A percentile compares a stretch with the other conserved stretches of the same genome.
Conservation (phyloP, 1,140 invertebrate species). For the Drosophila bifasciata region DNA sequence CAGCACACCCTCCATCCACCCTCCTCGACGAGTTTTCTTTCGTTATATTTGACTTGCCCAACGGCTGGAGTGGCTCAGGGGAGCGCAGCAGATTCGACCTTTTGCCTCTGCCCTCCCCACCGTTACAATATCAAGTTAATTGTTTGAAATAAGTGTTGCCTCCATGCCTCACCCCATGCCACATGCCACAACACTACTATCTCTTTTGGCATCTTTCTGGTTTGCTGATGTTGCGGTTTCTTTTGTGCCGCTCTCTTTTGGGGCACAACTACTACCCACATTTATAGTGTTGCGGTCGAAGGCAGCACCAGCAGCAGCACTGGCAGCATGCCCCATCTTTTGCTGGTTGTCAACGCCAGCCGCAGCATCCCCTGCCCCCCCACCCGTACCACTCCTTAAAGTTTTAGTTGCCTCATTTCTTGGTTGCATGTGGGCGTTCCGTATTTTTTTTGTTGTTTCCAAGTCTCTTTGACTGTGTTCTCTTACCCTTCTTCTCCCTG, state of each 20-base stretch:
- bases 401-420: not conserved
- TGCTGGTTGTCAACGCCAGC: conserved; percentile 70
- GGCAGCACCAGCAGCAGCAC: conserved; percentile 43
- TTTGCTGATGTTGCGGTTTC: conserved; percentile 80
- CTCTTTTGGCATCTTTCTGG: conserved; percentile 17
- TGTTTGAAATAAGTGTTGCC: conserved; percentile 81
- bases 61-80: not conserved
- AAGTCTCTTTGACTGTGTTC: conserved; percentile 58
- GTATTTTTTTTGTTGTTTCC: not conserved
- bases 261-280: conserved; percentile 67
- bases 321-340: conserved; percentile 13
- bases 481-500: conserved; percentile 25
- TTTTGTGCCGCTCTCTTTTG: conserved; percentile 72
- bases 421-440: conserved; percentile 9
- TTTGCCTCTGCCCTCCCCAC: conserved; percentile 52
- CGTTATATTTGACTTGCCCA: conserved; percentile 62
- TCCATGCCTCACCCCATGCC: not conserved
- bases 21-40: conserved; percentile 46
- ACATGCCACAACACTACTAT: not conserved
- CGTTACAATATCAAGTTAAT: conserved; percentile 82
- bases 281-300: conserved; percentile 76
- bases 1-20: not conserved
- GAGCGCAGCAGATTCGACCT: conserved; percentile 40
- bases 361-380: conserved; percentile 26
- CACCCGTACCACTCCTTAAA: not conserved